phyloP scores from a whole-genome alignment of 2,888 invertebrate species.

The Pocota personata region DNA sequence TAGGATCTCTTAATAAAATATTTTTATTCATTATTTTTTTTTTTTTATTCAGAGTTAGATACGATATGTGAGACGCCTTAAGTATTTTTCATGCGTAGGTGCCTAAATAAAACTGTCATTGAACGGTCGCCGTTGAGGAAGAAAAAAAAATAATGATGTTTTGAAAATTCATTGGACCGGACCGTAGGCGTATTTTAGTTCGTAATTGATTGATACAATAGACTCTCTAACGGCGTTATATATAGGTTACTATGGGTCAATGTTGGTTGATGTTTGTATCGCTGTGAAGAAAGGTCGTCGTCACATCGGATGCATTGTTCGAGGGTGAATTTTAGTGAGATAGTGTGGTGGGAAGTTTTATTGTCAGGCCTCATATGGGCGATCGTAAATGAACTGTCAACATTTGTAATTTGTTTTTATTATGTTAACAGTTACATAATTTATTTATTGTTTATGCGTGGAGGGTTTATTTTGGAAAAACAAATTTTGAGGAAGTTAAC shows the following conservation, averaged over 20 bases:
- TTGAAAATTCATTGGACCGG: conserved; percentile 37
- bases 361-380: conserved; percentile 21
- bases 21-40: neutral
- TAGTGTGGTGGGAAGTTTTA: conserved; percentile 60
- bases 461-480: neutral
- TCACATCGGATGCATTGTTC: neutral
- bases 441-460: neutral
- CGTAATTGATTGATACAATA: conserved; percentile 63
- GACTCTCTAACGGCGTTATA: conserved; percentile 24
- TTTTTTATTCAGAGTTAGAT: conserved; percentile 5
- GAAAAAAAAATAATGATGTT: neutral
- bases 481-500: neutral
- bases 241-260: conserved; percentile 61
- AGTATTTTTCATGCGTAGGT: conserved; percentile 55
- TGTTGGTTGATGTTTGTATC: conserved; percentile 24
- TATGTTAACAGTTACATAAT: conserved; percentile 14
- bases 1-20: neutral
- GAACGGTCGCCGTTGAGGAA: neutral
- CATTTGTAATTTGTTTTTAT: conserved; percentile 13
- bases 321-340: conserved; percentile 19
- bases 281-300: neutral
- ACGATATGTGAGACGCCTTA: conserved; percentile 13
- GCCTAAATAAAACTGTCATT: conserved; percentile 10
- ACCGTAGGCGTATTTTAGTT: conserved; percentile 61
- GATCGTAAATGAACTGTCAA: conserved; percentile 32